Evolutionary conservation across 1,140 invertebrate genomes (phyloP), one percentile per base, ranked within the genome.

Genomic region (Venustaconcha ellipsiformis): DNA sequence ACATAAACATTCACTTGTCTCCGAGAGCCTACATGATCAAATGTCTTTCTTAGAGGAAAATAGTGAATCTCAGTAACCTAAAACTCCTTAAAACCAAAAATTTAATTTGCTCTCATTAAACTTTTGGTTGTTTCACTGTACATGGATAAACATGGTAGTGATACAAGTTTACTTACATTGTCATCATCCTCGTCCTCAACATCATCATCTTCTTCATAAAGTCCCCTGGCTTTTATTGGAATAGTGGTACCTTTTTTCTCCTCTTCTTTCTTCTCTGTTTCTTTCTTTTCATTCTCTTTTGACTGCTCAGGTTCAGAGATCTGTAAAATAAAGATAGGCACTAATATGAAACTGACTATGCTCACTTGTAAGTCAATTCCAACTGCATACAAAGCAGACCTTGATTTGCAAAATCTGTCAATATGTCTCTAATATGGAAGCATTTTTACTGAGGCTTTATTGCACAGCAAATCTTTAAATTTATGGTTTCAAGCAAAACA

Each of bases 221-320:
- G 78, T n/a, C 80, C 82, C 57, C 71, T 74, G 17, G 72, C 72
- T 64, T 83, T 86, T n/a, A 73, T 70, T 1, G 78, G 73, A 26
- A 67, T 48, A 8, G 37, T 48, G 37, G 37, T 48, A 6, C 37
- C 37, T 48, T 48, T 64, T 67, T 78, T 59, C 56, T 82, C 78
- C 55, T 82, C 78, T 77, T 78, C 78, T 60, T 71, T 75, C 66
- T 81, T 79, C 71, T 81, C 78, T 20, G 70, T 64, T 67, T 76
- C 70, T 67, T 72, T 69, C 60, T 80, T 70, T 18, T 71, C 68
- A 55, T 78, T 55, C 26, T 82, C 83, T 63, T 80, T 82, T 14
- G 80, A 73, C 67, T 81, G 83, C 55, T 86, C 86, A 30, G 76
- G 76, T 67, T 87, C 86, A 30, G 86, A 78, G 48, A 88, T 87